Percentiles rank a stretch among this genome's conserved stretches.
Conservation (phyloP, 2,797 vertebrate genomes). For the Orestias chungarensis region DNA sequence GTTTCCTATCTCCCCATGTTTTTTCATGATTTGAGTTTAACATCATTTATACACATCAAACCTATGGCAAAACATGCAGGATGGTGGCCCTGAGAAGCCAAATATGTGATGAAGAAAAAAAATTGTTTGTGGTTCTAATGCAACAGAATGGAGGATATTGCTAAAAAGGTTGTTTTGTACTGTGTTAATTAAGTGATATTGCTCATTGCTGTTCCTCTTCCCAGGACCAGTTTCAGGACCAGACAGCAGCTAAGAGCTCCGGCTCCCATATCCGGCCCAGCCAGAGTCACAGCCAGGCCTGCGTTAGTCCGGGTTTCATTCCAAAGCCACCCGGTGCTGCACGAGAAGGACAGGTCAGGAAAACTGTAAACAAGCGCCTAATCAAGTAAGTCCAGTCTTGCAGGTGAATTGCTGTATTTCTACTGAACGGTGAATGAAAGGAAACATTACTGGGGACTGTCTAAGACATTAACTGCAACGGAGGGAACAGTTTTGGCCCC, state of each 20-base stretch:
- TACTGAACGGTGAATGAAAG: constrained; percentile 1
- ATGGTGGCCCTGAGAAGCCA: too few relatives aligned
- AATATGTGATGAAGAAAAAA: neutral
- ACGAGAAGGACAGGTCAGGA: constrained; percentile 81
- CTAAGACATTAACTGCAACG: constrained; percentile 18
- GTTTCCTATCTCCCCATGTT: neutral
- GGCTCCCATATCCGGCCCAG: constrained; percentile 67
- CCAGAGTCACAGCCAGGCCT: constrained; percentile 76
- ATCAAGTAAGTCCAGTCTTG: constrained; percentile 84
- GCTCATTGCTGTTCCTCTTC: constrained; percentile 49
- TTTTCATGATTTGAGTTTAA: neutral
- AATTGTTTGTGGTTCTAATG: neutral
- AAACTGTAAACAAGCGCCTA: constrained; percentile 81
- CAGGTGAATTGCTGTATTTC: constrained; percentile 12
- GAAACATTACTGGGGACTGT: constrained; percentile 14
- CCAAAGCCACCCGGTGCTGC: constrained; percentile 79
- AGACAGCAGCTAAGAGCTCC: too few relatives aligned
- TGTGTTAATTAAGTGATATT: constrained; percentile 7
- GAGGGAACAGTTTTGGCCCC: constrained; percentile 26
- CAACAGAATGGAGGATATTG: neutral
- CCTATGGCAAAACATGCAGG: neutral
- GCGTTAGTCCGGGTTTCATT: constrained; percentile 51
- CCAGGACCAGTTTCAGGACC: constrained; percentile 82
- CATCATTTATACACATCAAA: neutral
- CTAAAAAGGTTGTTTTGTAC: neutral